Evolutionary conservation across 2,888 invertebrate genomes (phyloP).

Genomic region (Pyrrhia umbra): DNA sequence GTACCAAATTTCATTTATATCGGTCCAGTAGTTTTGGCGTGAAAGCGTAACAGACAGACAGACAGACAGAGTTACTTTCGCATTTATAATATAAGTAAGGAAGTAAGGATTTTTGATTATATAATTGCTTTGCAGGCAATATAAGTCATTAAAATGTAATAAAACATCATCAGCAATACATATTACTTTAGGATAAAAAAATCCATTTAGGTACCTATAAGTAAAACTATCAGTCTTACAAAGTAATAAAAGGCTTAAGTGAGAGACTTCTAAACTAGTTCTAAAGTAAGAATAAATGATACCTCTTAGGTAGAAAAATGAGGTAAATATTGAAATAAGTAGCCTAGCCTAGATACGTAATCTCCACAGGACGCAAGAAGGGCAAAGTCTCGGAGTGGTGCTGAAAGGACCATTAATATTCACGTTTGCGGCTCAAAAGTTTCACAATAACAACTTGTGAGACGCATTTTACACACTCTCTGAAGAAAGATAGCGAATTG

Average conservation of each 20-base stretch:
- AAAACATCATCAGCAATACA: too few relatives aligned
- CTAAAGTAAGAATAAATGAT: not conserved
- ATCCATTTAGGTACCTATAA: too few relatives aligned
- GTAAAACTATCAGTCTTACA: too few relatives aligned
- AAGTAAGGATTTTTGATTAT: too few relatives aligned
- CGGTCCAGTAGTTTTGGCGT: too few relatives aligned
- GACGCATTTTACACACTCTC: constrained; percentile 26
- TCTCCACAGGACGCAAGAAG: constrained; percentile 5
- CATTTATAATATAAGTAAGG: too few relatives aligned
- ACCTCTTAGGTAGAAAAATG: not conserved
- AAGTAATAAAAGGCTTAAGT: not conserved
- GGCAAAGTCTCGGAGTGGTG: constrained; percentile 24
- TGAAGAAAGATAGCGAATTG: constrained; percentile 14
- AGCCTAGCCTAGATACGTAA: constrained; percentile 24
- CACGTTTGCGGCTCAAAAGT: constrained; percentile 33
- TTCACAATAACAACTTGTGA: constrained; percentile 34
- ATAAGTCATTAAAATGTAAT: too few relatives aligned
- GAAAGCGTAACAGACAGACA: too few relatives aligned
- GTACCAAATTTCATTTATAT: too few relatives aligned
- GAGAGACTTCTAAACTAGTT: not conserved
- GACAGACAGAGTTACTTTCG: too few relatives aligned
- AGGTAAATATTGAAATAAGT: constrained; percentile 28
- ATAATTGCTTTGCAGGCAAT: too few relatives aligned
- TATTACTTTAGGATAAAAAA: too few relatives aligned
- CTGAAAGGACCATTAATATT: constrained; percentile 51